Evolutionary conservation across 1,140 invertebrate genomes (phyloP).

Genomic region (Gonatopus flavifemur): DNA sequence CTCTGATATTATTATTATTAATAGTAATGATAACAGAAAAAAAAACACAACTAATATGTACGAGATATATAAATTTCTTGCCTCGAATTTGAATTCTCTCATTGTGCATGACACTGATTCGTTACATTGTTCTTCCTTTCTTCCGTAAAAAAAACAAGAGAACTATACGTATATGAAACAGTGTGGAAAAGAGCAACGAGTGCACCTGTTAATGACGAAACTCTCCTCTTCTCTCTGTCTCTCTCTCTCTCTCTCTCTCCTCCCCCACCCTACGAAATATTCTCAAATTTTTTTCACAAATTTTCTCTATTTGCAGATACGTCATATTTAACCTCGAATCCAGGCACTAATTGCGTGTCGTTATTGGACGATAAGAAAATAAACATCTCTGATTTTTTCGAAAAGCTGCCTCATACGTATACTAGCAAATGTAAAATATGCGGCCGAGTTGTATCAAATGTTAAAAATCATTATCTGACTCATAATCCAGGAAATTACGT

Average conservation of each 20-base stretch:
- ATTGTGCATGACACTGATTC: too few species aligned
- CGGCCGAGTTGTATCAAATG: slow-evolving; percentile 71
- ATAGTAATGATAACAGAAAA: slow-evolving; percentile 15
- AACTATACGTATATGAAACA: too few species aligned
- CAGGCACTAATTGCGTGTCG: slow-evolving; percentile 42
- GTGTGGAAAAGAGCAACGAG: too few species aligned
- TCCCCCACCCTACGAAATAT: slow-evolving; percentile 35
- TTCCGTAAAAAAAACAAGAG: too few species aligned
- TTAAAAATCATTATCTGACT: slow-evolving; percentile 73
- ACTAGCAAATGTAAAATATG: slow-evolving; percentile 63
- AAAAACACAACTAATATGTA: too few species aligned
- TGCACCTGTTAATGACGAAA: slow-evolving; percentile 6
- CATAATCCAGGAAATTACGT: slow-evolving; percentile 71
- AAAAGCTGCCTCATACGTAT: slow-evolving; percentile 39
- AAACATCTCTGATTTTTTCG: slow-evolving; percentile 44
- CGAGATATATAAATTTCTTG: too few species aligned
- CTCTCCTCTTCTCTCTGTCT: slow-evolving; percentile 5
- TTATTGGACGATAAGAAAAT: slow-evolving; percentile 40
- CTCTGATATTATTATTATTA: slow-evolving; percentile 20
- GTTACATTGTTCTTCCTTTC: too few species aligned
- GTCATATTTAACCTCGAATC: slow-evolving; percentile 46
- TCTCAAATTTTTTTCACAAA: too few species aligned
- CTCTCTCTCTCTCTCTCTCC: slow-evolving; percentile 12
- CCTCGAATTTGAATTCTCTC: too few species aligned
- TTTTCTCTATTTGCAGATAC: slow-evolving; percentile 52